These are phyloP conservation scores for Lamproptera curius DNA, from an alignment of 2,888 invertebrate species.

Conservation along the genomic window DNA sequence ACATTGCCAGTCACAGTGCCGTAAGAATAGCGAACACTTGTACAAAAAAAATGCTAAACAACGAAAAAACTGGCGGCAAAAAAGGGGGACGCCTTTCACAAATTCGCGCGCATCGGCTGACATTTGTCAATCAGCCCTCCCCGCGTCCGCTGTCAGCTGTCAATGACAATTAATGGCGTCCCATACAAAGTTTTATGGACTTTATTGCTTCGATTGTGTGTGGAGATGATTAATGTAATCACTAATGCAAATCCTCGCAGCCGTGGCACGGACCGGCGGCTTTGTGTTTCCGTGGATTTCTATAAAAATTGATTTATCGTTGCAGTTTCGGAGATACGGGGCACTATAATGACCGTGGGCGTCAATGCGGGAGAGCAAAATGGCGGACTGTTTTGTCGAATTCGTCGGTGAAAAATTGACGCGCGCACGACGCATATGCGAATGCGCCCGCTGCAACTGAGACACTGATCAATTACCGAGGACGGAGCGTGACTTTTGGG, in stretches of 20 bases:
- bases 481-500: not conserved
- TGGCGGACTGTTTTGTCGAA: constrained; percentile 9
- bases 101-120: constrained; percentile 51
- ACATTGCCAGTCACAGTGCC: constrained; percentile 46
- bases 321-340: constrained; percentile 45
- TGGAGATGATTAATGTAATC: constrained; percentile 73
- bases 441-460: not conserved
- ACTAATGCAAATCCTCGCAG: constrained; percentile 73
- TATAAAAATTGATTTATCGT: constrained; percentile 69
- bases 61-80: constrained; percentile 34
- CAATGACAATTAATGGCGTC: constrained; percentile 75
- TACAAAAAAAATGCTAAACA: constrained; percentile 35
- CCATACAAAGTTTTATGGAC: constrained; percentile 73
- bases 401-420: constrained; percentile 13
- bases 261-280: constrained; percentile 50
- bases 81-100: constrained; percentile 36
- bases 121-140: constrained; percentile 74
- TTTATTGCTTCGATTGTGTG: constrained; percentile 67
- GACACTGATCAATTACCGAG: constrained; percentile 9
- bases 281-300: constrained; percentile 59
- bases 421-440: constrained; percentile 2
- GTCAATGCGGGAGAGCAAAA: constrained; percentile 25
- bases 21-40: constrained; percentile 29
- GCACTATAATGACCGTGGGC: constrained; percentile 47
- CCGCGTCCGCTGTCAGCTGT: constrained; percentile 58